phyloP scores from a whole-genome alignment of 2,888 invertebrate species.

The Hylaea fasciaria region DNA sequence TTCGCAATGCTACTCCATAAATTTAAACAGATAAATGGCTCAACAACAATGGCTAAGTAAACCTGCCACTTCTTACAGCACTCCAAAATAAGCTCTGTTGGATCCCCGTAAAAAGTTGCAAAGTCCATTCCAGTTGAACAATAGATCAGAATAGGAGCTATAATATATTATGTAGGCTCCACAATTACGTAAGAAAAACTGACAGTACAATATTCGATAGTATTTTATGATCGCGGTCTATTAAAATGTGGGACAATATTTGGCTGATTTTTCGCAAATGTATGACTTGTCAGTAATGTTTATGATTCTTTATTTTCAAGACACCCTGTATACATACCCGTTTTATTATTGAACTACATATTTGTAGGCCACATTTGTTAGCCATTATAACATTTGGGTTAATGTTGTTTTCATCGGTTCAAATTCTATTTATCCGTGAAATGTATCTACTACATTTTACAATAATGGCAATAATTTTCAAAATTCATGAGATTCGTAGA shows the following conservation, averaged over 20 bases:
- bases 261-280: background rate
- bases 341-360: background rate
- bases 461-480: slow-evolving; percentile 27
- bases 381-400: slow-evolving; percentile 54
- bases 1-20: slow-evolving; percentile 79
- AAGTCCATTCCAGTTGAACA: slow-evolving; percentile 70
- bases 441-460: slow-evolving; percentile 47
- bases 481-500: slow-evolving; percentile 25
- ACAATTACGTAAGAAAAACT: slow-evolving; percentile 67
- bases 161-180: slow-evolving; percentile 53
- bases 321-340: too few relatives aligned
- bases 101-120: slow-evolving; percentile 73
- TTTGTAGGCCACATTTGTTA: slow-evolving; percentile 49
- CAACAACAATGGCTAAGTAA: slow-evolving; percentile 81
- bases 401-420: slow-evolving; percentile 51
- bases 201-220: slow-evolving; percentile 33
- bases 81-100: slow-evolving; percentile 77
- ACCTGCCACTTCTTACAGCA: slow-evolving; percentile 75
- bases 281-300: too few relatives aligned
- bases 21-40: slow-evolving; percentile 83
- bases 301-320: too few relatives aligned
- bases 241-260: slow-evolving; percentile 49
- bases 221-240: slow-evolving; percentile 65
- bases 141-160: slow-evolving; percentile 66
- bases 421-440: slow-evolving; percentile 42